These are phyloP conservation scores for Epizoanthus scotinus DNA, from an alignment of 92 coral and sea anemone genomes.

Conservation along the genomic window DNA sequence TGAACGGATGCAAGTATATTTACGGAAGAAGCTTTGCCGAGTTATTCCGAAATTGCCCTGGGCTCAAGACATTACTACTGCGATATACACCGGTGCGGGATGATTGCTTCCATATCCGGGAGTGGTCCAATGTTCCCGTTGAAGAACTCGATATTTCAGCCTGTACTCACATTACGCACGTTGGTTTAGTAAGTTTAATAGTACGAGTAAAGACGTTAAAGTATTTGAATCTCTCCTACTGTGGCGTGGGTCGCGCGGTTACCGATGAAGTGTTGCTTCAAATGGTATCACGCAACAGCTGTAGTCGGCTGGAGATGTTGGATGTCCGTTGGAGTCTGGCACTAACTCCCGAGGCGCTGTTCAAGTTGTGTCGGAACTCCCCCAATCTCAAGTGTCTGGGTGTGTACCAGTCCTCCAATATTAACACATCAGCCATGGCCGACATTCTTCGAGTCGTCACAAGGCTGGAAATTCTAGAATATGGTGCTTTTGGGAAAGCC, in stretches of 20 bases:
- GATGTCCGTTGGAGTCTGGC: slow-evolving; percentile 98
- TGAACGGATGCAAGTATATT: slow-evolving; percentile 94
- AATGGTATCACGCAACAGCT: slow-evolving; percentile 83
- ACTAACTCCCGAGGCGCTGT: slow-evolving; percentile 90
- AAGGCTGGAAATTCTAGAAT: slow-evolving; percentile 86
- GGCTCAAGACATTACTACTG: slow-evolving; percentile 84
- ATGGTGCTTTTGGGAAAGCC: slow-evolving; percentile 99
- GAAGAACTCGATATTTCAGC: slow-evolving; percentile 98
- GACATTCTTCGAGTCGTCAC: slow-evolving; percentile 85
- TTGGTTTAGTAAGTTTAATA: slow-evolving; percentile 86
- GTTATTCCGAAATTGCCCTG: slow-evolving; percentile 75
- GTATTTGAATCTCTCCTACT: slow-evolving; percentile 92
- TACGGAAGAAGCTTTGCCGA: slow-evolving; percentile 91
- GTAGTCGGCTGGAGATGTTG: slow-evolving; percentile 84
- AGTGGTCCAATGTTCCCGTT: slow-evolving; percentile 84
- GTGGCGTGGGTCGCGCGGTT: slow-evolving; percentile 98
- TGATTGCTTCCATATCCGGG: slow-evolving; percentile 81
- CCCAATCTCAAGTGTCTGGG: slow-evolving; percentile 92
- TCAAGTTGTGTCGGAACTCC: slow-evolving; percentile 71
- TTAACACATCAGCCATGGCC: slow-evolving; percentile 95
- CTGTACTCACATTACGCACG: slow-evolving; percentile 88
- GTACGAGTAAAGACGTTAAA: slow-evolving; percentile 74
- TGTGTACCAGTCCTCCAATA: slow-evolving; percentile 94
- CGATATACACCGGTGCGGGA: slow-evolving; percentile 98
- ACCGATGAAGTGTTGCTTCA: slow-evolving; percentile 91